These are phyloP conservation scores for Platichthys stellatus DNA, from an alignment of 2,113 vertebrate species.

Conservation along the genomic window DNA sequence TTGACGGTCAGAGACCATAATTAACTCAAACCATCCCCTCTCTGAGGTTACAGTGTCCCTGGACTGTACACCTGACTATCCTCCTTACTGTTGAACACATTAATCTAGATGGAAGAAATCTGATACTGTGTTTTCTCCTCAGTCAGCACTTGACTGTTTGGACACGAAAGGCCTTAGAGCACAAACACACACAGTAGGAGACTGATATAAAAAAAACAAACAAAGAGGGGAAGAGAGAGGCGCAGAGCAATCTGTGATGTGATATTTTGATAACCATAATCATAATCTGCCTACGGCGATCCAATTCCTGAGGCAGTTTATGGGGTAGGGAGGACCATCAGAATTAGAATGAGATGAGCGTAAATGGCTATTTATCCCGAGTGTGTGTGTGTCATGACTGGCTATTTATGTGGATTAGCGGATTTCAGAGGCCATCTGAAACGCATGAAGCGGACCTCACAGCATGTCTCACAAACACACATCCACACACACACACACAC, in stretches of 20 bases:
- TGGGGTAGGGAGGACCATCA: conserved; percentile 88
- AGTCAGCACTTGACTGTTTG: conserved; percentile 47
- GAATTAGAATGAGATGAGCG: conserved; percentile 98
- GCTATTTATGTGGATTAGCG: conserved; percentile 95
- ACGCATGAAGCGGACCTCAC: conserved; percentile 82
- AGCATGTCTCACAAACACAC: conserved; percentile 17
- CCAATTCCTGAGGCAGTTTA: conserved; percentile 95
- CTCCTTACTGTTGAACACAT: background rate
- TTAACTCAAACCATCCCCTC: background rate
- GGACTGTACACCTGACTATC: background rate
- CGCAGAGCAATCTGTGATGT: conserved; percentile 84
- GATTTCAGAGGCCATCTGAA: conserved; percentile 92
- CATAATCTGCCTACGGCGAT: conserved; percentile 88
- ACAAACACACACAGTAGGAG: conserved; percentile 11
- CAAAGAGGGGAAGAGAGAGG: conserved; percentile 66
- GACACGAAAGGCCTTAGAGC: conserved; percentile 36
- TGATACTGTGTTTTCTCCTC: conserved; percentile 2
- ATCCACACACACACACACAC: background rate
- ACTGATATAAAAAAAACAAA: conserved; percentile 38
- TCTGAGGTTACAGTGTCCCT: background rate
- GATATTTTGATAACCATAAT: conserved; percentile 94
- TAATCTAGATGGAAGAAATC: conserved; percentile 8
- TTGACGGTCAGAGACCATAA: background rate
- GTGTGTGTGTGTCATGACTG: conserved; percentile 83
- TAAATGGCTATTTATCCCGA: conserved; percentile 79